These are phyloP conservation scores for Luperina nickerlii DNA, from an alignment of 2,888 invertebrate species.

Conservation along the genomic window DNA sequence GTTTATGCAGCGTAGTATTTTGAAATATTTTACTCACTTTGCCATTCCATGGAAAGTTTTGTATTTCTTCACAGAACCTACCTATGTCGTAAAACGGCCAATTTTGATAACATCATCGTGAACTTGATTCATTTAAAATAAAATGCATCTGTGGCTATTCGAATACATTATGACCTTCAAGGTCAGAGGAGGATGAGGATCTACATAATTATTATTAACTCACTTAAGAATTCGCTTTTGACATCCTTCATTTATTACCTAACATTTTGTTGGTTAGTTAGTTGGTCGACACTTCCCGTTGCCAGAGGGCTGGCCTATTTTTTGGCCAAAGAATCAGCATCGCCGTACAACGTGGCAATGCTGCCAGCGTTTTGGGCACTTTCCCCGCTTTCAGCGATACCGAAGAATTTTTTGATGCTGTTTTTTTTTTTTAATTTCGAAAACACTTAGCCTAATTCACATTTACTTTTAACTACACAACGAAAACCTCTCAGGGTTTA, in stretches of 20 bases:
- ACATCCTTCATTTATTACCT: slow-evolving; percentile 22
- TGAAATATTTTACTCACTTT: slow-evolving; percentile 33
- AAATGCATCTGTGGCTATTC: slow-evolving; percentile 27
- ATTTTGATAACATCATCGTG: slow-evolving; percentile 17
- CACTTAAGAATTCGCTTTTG: slow-evolving; percentile 6
- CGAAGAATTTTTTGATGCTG: too few relatives aligned
- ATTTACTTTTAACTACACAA: too few relatives aligned
- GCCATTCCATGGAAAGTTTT: slow-evolving; percentile 18
- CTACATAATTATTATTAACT: slow-evolving; percentile 60
- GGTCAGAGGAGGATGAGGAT: slow-evolving; percentile 65
- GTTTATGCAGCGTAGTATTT: slow-evolving; percentile 21
- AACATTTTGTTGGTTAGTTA: not conserved
- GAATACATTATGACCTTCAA: slow-evolving; percentile 61
- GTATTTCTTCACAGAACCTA: slow-evolving; percentile 29
- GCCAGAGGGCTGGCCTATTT: not conserved
- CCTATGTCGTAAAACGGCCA: slow-evolving; percentile 1
- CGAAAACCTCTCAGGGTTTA: too few relatives aligned
- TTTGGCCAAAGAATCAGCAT: not conserved
- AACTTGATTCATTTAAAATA: slow-evolving; percentile 46
- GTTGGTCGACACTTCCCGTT: not conserved
- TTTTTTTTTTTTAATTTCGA: too few relatives aligned
- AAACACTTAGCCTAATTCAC: too few relatives aligned
- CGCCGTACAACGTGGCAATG: too few relatives aligned
- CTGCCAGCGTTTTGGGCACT: too few relatives aligned
- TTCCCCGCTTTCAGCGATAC: too few relatives aligned